Evolutionary conservation across 2,113 vertebrate genomes (phyloP), one percentile per base, ranked within the genome.

Genomic region (Xiphophorus hellerii): DNA sequence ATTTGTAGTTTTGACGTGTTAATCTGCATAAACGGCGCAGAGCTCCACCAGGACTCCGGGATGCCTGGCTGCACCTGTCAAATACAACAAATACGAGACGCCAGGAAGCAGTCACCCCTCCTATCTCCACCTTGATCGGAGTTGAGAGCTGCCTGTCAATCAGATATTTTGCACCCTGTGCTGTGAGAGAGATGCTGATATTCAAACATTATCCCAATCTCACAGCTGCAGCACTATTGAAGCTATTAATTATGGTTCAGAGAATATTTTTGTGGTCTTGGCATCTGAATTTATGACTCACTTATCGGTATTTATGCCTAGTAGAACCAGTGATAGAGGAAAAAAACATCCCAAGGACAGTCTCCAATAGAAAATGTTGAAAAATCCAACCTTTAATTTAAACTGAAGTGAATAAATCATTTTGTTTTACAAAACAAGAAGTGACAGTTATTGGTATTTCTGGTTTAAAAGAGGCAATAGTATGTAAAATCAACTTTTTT

Each of bases 21-120:
- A 89, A 91, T 94, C 91, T 95, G 86, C 92, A 93, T 93, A 90
- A 94, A 91, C 82, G 77, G 84, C 87, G 71, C 88, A 78, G 80
- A 87, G 90, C 88, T 88, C 87, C 89, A 31, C 66, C 54, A 93
- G 92, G 88, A 87, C 76, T 83, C 76, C 73, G 61, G 44, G 35
- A 82, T 77, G 73, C 84, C 83, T 84, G 81, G 78, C 51, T 63
- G 86, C 90, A 86, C 80, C 86, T 90, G 92, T 92, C 92, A 93
- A 83, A 91, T 85, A 89, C 76, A 62, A 81, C 87, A 84, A 82
- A 86, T 80, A 39, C 13, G 22, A 88, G 75, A 82, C 85, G 61
- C 75, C 79, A 28, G 87, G 87, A 85, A 83, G 86, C 87, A 35
- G 78, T 81, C 87, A 63, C 76, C 82, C 82, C 37, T 67, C 82